Evolutionary conservation across 2,113 vertebrate genomes (phyloP), one percentile per base, ranked within the genome.

Genomic region (Aix galericulata): DNA sequence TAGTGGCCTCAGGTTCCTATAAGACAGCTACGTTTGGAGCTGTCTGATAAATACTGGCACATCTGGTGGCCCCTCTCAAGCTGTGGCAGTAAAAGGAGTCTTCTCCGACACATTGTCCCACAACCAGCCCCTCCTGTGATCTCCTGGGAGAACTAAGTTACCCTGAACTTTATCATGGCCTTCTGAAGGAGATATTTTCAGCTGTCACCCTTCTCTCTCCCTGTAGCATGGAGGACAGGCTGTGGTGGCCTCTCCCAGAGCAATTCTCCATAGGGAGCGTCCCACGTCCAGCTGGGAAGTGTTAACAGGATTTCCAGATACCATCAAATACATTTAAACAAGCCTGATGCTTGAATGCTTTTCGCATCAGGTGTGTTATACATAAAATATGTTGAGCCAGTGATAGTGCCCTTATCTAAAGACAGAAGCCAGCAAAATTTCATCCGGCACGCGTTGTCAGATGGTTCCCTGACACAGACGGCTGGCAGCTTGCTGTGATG

Each of bases 371-470:
- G 97, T 98, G 98, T 98, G 99, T 99, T 99, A 99, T 99, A 99
- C 98, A 99, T 99, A 99, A 99, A 99, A 99, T 99, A 99, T 99
- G 99, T 99, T 98, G 98, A 98, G 98, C 98, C 98, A 98, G 98
- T 98, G 99, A 99, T 99, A 99, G 98, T 44, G 29, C 94, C 95
- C 98, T 99, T 99, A 99, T 99, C 99, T 98, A 97, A 98, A 98
- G 98, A 98, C 97, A 98, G 98, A 99, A 98, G 99, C 98, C 98
- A 98, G 97, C 96, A 93, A 98, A 99, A 98, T 98, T 98, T 98
- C 98, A 98, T 97, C 98, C 96, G 88, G 97, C 98, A 97, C 97
- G 97, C 96, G 98, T 98, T 97, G 98, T 98, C 97, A 98, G 98
- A 98, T 98, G 98, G 98, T 98, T 99, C 98, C 98, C 97, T 98